A percentile compares a stretch with the other conserved stretches of the same genome.
phyloP scores from a whole-genome alignment of 2,113 vertebrate genomes.

The Gobius niger region DNA sequence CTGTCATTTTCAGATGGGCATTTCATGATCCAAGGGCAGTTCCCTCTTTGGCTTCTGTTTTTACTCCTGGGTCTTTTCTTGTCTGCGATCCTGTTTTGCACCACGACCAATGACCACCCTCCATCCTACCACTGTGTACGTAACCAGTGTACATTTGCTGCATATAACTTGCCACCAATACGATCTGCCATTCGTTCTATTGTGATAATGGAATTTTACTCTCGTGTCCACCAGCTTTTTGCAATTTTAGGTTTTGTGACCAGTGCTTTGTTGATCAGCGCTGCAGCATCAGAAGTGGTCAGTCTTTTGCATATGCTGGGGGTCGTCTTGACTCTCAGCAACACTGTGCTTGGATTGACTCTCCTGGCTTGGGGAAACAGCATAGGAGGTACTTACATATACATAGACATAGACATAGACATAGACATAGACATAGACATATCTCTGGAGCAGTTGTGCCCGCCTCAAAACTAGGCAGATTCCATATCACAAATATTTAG shows the following conservation, averaged over 20 bases:
- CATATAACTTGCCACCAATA: neutral
- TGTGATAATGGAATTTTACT: neutral
- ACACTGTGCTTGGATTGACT: conserved; percentile 93
- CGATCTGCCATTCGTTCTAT: neutral
- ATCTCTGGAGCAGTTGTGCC: too few relatives aligned
- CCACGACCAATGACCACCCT: conserved; percentile 82
- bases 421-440: too few relatives aligned
- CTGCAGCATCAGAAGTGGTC: conserved; percentile 88
- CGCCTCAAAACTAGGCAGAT: too few relatives aligned
- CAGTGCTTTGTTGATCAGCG: conserved; percentile 91
- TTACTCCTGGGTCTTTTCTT: conserved; percentile 76
- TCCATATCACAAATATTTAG: too few relatives aligned
- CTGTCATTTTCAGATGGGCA: conserved; percentile 75
- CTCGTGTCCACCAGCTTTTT: conserved; percentile 78
- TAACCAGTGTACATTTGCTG: neutral
- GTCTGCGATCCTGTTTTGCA: conserved; percentile 81
- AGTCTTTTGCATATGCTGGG: conserved; percentile 88
- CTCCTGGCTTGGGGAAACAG: conserved; percentile 98
- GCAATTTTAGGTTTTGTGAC: conserved; percentile 91
- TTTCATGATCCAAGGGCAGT: conserved; percentile 81
- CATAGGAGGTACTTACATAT: conserved; percentile 73
- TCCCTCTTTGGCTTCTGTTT: conserved; percentile 86
- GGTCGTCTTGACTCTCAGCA: conserved; percentile 88
- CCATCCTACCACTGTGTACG: conserved; percentile 89
- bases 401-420: too few relatives aligned